Evolutionary conservation across 2,113 vertebrate species (phyloP).

Genomic region (Rattus norvegicus): DNA sequence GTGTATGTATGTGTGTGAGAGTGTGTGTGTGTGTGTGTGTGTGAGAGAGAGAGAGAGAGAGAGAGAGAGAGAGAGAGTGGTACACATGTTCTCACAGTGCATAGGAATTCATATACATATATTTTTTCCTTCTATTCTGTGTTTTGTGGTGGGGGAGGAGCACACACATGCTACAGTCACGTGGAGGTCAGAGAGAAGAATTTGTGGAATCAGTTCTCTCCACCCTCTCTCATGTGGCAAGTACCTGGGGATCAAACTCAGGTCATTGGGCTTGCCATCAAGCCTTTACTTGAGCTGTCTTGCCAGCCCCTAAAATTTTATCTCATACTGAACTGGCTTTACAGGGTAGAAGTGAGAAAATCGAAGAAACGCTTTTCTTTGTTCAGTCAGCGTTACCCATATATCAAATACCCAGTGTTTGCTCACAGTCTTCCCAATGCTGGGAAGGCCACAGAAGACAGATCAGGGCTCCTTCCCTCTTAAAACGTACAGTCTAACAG

Average conservation of each 20-base stretch:
- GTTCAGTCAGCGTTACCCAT: background rate
- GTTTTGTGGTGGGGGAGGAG: background rate
- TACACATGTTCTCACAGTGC: background rate
- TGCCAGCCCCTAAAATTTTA: background rate
- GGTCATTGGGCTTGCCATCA: too few species aligned
- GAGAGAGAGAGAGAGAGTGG: too few species aligned
- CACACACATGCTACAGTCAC: background rate
- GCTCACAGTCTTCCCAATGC: background rate
- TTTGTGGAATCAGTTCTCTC: background rate
- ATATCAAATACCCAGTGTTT: background rate
- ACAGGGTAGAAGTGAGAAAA: background rate
- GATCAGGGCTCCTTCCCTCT: background rate
- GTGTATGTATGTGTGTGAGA: background rate
- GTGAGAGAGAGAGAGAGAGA: too few species aligned
- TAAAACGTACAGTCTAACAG: background rate
- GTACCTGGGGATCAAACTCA: background rate
- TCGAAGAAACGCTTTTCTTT: background rate
- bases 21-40: background rate
- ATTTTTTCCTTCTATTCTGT: background rate
- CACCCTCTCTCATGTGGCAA: background rate
- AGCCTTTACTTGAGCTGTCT: background rate
- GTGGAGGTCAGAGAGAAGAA: background rate
- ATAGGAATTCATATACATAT: background rate
- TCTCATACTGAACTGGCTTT: background rate
- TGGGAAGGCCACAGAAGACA: background rate